phyloP scores from a whole-genome alignment of 92 coral and sea anemone species.

The Paragorgia papillata region DNA sequence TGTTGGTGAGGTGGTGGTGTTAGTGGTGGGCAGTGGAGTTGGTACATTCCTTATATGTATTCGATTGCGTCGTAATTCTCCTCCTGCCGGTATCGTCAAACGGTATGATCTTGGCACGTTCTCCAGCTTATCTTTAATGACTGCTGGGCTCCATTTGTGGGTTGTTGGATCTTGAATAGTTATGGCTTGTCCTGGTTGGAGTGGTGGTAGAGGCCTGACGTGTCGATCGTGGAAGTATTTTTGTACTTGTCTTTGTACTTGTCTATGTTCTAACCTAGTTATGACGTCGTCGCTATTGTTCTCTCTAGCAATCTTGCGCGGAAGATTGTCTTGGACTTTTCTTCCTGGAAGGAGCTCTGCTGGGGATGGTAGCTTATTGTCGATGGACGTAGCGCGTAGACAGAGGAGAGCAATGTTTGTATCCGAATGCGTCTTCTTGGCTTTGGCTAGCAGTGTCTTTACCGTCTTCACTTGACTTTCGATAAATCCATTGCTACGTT shows the following conservation, averaged over 20 bases:
- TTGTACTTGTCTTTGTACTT: slow-evolving; percentile 46
- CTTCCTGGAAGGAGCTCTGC: slow-evolving; percentile 60
- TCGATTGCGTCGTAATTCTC: no score
- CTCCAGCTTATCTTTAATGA: slow-evolving; percentile 46
- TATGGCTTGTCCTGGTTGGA: slow-evolving; percentile 38
- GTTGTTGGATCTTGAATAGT: slow-evolving; percentile 51
- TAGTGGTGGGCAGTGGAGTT: no score
- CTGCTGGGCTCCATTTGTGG: slow-evolving; percentile 58
- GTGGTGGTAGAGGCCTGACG: slow-evolving; percentile 39
- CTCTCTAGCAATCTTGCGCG: slow-evolving; percentile 33
- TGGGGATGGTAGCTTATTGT: slow-evolving; percentile 57
- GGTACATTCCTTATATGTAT: no score
- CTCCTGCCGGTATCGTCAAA: no score
- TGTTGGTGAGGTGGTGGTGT: no score
- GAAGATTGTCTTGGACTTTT: slow-evolving; percentile 55
- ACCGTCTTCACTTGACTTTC: slow-evolving; percentile 57
- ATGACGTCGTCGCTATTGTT: slow-evolving; percentile 23
- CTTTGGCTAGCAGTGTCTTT: slow-evolving; percentile 41
- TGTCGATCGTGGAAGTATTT: slow-evolving; percentile 45
- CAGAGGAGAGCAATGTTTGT: slow-evolving; percentile 47
- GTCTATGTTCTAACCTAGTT: slow-evolving; percentile 48
- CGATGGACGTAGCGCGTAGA: slow-evolving; percentile 37
- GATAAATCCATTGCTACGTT: slow-evolving; percentile 57
- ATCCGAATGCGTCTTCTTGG: slow-evolving; percentile 41
- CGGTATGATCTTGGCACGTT: no score